Evolutionary conservation across 2,797 vertebrate genomes (phyloP).

Genomic region (Rachycentron canadum): DNA sequence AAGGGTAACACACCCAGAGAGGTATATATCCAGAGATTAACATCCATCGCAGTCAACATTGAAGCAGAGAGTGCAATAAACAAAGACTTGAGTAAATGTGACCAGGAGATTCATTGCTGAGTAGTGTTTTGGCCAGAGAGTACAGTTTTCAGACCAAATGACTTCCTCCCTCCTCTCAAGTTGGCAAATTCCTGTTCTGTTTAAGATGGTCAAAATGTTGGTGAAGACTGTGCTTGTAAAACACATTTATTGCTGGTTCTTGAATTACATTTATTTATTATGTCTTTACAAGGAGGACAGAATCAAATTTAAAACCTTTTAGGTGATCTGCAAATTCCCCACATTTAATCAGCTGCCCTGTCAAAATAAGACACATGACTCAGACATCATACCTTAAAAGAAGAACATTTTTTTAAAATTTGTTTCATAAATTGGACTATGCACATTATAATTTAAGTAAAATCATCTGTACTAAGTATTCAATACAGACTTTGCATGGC

Average conservation of each 20-base stretch:
- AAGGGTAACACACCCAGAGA: conserved; percentile 32
- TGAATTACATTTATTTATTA: conserved; percentile 59
- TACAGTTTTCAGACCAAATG: conserved; percentile 49
- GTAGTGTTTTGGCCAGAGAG: conserved; percentile 45
- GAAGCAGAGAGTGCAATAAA: conserved; percentile 57
- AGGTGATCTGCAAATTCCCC: conserved; percentile 11
- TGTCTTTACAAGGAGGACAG: conserved; percentile 2
- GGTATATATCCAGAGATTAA: conserved; percentile 40
- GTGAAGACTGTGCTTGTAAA: conserved; percentile 64
- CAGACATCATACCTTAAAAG: not conserved
- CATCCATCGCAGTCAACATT: conserved; percentile 48
- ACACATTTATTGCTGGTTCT: conserved; percentile 46
- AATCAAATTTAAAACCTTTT: conserved; percentile 48
- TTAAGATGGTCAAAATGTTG: conserved; percentile 53
- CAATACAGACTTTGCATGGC: conserved; percentile 32
- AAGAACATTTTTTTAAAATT: not conserved
- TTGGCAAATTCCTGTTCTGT: conserved; percentile 40
- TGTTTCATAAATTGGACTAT: not conserved
- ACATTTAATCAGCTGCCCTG: conserved; percentile 15
- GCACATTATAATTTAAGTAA: not conserved
- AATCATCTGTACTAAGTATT: not conserved
- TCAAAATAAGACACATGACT: not conserved
- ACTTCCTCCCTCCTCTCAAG: conserved; percentile 44
- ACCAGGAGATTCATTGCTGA: conserved; percentile 57
- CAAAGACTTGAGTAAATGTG: conserved; percentile 67